These are phyloP conservation scores for Epicampocera succincta DNA, from an alignment of 2,888 invertebrate genomes.

Conservation along the genomic window DNA sequence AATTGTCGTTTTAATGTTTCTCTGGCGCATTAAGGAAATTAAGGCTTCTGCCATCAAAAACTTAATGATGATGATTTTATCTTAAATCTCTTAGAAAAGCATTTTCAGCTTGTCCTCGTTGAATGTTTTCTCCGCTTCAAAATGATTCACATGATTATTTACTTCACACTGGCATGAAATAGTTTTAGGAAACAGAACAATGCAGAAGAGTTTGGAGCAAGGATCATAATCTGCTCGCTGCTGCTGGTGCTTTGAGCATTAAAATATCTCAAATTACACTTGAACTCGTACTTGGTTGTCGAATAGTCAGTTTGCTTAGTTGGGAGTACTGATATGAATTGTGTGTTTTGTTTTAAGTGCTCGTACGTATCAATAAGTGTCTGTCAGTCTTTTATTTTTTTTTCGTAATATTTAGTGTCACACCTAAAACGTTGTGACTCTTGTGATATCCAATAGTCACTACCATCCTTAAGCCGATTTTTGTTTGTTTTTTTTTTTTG, in stretches of 20 bases:
- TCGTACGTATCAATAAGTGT: slow-evolving; percentile 44
- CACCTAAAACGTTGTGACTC: slow-evolving; percentile 35
- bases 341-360: slow-evolving; percentile 25
- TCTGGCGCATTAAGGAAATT: too few relatives aligned
- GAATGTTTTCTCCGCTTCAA: background rate
- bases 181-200: slow-evolving; percentile 20
- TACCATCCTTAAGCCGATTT: background rate
- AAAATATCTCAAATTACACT: slow-evolving; percentile 51
- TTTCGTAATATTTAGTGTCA: slow-evolving; percentile 47
- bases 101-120: background rate
- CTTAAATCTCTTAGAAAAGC: too few relatives aligned
- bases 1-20: too few relatives aligned
- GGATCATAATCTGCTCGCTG: slow-evolving; percentile 16
- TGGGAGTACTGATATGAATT: slow-evolving; percentile 18
- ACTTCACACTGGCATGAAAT: background rate
- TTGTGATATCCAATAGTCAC: slow-evolving; percentile 52
- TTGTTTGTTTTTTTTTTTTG: background rate
- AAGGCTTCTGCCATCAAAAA: too few relatives aligned
- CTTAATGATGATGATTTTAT: too few relatives aligned
- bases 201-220: slow-evolving; percentile 6
- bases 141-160: background rate
- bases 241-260: slow-evolving; percentile 13
- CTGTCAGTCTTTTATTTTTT: background rate
- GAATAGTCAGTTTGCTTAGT: slow-evolving; percentile 23
- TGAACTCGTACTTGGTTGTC: slow-evolving; percentile 24